phyloP scores from a whole-genome alignment of 1,140 invertebrate species.

The Hypothenemus hampei region DNA sequence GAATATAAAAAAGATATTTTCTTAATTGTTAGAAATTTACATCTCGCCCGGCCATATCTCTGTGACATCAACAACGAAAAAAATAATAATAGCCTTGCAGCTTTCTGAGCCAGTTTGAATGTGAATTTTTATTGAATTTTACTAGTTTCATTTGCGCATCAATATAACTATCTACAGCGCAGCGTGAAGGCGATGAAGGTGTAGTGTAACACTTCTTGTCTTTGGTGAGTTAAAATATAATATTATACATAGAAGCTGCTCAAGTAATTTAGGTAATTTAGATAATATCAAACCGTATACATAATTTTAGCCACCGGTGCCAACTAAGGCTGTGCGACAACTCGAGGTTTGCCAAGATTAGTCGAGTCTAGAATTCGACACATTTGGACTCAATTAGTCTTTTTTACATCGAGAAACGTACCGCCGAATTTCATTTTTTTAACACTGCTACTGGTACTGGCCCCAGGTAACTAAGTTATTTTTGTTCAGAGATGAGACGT shows the following conservation, averaged over 20 bases:
- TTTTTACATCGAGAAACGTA: not conserved
- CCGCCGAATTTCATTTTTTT: slow-evolving; percentile 10
- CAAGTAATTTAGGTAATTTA: slow-evolving; percentile 29
- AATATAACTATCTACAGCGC: too few species aligned
- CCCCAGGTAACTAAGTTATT: too few species aligned
- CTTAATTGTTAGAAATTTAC: not conserved
- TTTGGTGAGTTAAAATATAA: too few species aligned
- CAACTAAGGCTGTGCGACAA: slow-evolving; percentile 41
- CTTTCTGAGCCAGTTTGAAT: slow-evolving; percentile 43
- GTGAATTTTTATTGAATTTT: slow-evolving; percentile 41
- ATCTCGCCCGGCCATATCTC: slow-evolving; percentile 7
- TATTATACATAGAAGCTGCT: slow-evolving; percentile 28
- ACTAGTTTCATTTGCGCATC: slow-evolving; percentile 31
- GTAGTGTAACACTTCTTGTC: too few species aligned
- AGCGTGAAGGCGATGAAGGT: too few species aligned
- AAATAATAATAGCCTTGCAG: slow-evolving; percentile 44
- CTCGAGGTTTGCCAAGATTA: slow-evolving; percentile 10
- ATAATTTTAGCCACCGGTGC: slow-evolving; percentile 33
- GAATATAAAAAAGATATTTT: not conserved
- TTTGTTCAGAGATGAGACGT: too few species aligned
- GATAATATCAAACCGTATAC: slow-evolving; percentile 22
- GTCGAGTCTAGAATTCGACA: slow-evolving; percentile 11
- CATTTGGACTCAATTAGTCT: not conserved
- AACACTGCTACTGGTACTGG: not conserved
- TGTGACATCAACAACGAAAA: slow-evolving; percentile 28